These are phyloP conservation scores for Mylabris phalerata DNA, from an alignment of 1,140 invertebrate genomes.

Conservation along the genomic window DNA sequence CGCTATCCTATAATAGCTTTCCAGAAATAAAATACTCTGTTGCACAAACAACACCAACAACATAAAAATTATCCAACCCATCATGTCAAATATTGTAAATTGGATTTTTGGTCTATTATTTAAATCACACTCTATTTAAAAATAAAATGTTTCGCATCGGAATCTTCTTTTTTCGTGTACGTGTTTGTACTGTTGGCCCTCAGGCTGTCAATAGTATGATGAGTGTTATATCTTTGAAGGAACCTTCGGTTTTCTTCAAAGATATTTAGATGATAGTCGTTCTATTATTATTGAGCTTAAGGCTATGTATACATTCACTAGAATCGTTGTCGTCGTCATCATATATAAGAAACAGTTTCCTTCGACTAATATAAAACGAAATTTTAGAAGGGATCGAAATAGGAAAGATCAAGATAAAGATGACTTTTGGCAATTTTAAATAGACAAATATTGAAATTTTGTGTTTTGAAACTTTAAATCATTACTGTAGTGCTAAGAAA, in stretches of 20 bases:
- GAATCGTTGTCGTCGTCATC: no score
- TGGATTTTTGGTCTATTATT: not conserved
- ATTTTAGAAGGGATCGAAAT: no score
- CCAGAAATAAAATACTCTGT: slow-evolving; percentile 1
- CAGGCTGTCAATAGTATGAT: slow-evolving; percentile 5
- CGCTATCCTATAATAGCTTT: slow-evolving; percentile 3
- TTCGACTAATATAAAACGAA: no score
- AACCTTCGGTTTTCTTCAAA: slow-evolving; percentile 11
- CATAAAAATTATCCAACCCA: not conserved
- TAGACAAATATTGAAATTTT: no score
- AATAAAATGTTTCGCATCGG: slow-evolving; percentile 15
- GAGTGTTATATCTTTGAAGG: slow-evolving; percentile 9
- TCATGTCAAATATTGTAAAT: not conserved
- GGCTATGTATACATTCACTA: slow-evolving; percentile 10
- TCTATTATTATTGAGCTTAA: slow-evolving; percentile 16
- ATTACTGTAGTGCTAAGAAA: no score
- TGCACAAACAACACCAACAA: not conserved
- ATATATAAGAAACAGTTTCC: no score
- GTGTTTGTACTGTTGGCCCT: not conserved
- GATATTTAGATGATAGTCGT: slow-evolving; percentile 18
- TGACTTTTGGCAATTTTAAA: no score
- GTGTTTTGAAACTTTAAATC: no score
- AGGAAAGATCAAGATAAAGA: no score
- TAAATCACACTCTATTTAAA: slow-evolving; percentile 11
- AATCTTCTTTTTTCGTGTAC: not conserved